Evolutionary conservation across 2,888 invertebrate genomes (phyloP).

Genomic region (Bimastos eiseni): DNA sequence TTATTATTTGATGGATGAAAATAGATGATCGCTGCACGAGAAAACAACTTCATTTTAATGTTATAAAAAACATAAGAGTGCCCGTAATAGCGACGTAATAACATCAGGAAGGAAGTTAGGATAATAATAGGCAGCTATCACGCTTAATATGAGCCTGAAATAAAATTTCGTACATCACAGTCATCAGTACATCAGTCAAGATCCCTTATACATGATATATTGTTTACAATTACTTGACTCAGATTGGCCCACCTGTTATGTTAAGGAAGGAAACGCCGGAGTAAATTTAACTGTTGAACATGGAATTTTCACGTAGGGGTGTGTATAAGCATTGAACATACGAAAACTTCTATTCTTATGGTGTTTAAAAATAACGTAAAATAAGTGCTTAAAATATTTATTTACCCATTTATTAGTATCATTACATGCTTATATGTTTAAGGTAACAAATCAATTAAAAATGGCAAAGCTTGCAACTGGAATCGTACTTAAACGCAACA

Average conservation of each 20-base stretch:
- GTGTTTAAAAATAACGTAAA: neutral
- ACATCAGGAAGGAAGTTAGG: neutral
- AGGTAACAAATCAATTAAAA: neutral
- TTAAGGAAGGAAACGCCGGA: neutral
- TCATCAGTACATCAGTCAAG: neutral
- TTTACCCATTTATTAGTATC: neutral
- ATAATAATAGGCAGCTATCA: neutral
- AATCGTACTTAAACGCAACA: neutral
- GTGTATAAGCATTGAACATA: slow-evolving; percentile 1
- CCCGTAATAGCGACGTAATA: neutral
- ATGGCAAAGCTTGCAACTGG: neutral
- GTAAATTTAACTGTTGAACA: neutral
- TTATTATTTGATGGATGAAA: neutral
- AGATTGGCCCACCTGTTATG: neutral
- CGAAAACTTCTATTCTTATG: neutral
- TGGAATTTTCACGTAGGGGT: neutral
- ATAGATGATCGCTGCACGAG: neutral
- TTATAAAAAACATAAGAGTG: neutral
- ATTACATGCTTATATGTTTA: neutral
- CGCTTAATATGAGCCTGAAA: neutral
- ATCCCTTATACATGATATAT: neutral
- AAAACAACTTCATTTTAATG: neutral
- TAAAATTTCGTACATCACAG: neutral
- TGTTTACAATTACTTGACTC: neutral
- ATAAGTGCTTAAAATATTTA: neutral